Conservation (phyloP, 2,888 invertebrate species). For the Chloroclystis v-ata region DNA sequence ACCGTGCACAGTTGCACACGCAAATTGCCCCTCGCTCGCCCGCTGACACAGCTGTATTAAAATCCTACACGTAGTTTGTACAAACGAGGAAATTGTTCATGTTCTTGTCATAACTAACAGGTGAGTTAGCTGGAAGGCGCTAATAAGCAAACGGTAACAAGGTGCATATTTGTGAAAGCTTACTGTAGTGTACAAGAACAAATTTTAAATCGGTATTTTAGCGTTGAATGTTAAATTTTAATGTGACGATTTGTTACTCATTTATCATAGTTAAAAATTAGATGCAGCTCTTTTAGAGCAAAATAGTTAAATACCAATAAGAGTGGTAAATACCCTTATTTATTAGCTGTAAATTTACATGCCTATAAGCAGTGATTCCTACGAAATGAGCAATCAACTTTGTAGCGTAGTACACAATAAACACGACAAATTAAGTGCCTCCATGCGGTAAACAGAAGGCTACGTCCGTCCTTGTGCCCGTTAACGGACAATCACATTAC, state of each 20-base stretch:
- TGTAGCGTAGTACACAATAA: slow-evolving; percentile 28
- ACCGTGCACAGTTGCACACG: slow-evolving; percentile 69
- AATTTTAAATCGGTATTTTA: not conserved
- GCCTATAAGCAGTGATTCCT: slow-evolving; percentile 11
- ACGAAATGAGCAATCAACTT: slow-evolving; percentile 19
- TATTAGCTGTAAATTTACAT: not conserved
- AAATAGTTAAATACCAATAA: no score
- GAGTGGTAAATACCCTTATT: not conserved
- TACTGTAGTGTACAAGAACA: slow-evolving; percentile 5
- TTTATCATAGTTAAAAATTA: no score
- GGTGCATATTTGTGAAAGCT: slow-evolving; percentile 24
- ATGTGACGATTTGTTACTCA: not conserved
- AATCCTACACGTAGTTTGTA: slow-evolving; percentile 45
- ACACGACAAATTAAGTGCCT: slow-evolving; percentile 41
- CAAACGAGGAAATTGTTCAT: slow-evolving; percentile 48
- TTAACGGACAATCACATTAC: slow-evolving; percentile 61
- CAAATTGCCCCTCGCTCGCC: slow-evolving; percentile 63
- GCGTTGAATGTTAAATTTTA: no score
- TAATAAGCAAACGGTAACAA: slow-evolving; percentile 34
- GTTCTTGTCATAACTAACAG: slow-evolving; percentile 41
- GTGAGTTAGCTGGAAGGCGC: slow-evolving; percentile 38
- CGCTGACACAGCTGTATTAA: slow-evolving; percentile 60
- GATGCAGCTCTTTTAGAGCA: no score
- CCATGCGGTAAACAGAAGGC: slow-evolving; percentile 47
- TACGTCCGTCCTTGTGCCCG: slow-evolving; percentile 56